Evolutionary conservation across 2,888 invertebrate genomes (phyloP), one percentile per base, ranked within the genome.

Genomic region (Aleiodes alternator): DNA sequence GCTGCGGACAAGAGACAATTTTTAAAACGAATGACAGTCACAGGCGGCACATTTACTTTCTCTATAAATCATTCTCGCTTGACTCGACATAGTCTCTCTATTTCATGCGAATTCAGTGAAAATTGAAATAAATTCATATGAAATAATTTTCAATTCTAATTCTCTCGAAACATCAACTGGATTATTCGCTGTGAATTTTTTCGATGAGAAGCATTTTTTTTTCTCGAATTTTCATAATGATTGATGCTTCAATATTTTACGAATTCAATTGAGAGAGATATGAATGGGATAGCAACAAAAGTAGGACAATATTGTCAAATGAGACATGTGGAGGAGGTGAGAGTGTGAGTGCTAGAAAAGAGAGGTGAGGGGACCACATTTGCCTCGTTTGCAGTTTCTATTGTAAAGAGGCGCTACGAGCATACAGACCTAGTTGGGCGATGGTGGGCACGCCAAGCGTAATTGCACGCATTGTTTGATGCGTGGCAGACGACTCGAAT

Each of bases 401-500:
- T 88, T 88, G 87, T 87, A 80, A 85, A 81, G 82, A 87, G 83
- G 84, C 86, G 85, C 79, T 80, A 75, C 56, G 81, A 81, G 80
- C 82, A 77, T 70, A 72, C 76, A 80, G 83, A 79, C 75, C 77
- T 78, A 76, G 76, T 78, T 53, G 59, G 61, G 56, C 57, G 72
- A 59, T 79, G 82, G 80, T 80, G 82, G 85, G 81, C 82, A 82
- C 82, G 81, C 75, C 82, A 69, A 69, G 80, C 86, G 87, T 88
- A 88, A 88, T 88, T 88, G 87, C 87, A 82, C 80, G 86, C 86
- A 88, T 88, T 88, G 88, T 88, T 88, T 88, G 88, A 87, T 82
- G 80, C 84, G 80, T 81, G 76, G 83, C 82, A 83, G 85, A 84
- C 84, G 83, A 84, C 77, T 81, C 80, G 82, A 83, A 83, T 83